These are phyloP conservation scores for Babylonia areolata DNA, from an alignment of 1,140 invertebrate genomes.

Conservation along the genomic window DNA sequence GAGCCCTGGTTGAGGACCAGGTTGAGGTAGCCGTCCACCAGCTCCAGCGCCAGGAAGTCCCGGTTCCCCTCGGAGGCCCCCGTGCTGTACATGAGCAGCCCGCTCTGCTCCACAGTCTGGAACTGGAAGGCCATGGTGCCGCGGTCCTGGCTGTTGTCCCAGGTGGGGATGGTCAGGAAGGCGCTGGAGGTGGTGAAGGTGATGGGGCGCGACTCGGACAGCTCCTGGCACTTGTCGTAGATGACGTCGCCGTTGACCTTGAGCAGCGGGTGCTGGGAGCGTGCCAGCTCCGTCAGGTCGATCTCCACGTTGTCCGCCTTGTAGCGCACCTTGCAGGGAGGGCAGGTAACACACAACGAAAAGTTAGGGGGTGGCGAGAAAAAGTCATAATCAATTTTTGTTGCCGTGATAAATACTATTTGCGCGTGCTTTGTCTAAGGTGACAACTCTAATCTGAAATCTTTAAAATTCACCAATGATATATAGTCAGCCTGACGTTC, in stretches of 20 bases:
- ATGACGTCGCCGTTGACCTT: slow-evolving; percentile 91
- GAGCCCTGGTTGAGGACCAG: slow-evolving; percentile 94
- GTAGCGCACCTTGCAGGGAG: slow-evolving; percentile 96
- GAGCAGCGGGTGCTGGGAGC: slow-evolving; percentile 89
- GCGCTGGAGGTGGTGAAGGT: slow-evolving; percentile 94
- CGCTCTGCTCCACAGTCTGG: slow-evolving; percentile 95
- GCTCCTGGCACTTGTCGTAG: slow-evolving; percentile 89
- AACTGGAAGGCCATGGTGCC: slow-evolving; percentile 84
- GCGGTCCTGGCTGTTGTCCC: slow-evolving; percentile 87
- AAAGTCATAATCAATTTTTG: too few relatives aligned
- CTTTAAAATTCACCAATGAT: too few relatives aligned
- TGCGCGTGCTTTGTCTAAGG: too few relatives aligned
- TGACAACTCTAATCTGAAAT: too few relatives aligned
- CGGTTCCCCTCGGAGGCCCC: slow-evolving; percentile 78
- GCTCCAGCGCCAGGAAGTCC: slow-evolving; percentile 95
- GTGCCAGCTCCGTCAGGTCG: slow-evolving; percentile 92
- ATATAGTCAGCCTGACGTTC: too few relatives aligned
- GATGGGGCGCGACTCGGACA: slow-evolving; percentile 89
- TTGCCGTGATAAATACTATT: too few relatives aligned
- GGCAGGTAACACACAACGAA: too few relatives aligned
- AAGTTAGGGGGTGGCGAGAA: too few relatives aligned
- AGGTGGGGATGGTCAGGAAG: slow-evolving; percentile 86
- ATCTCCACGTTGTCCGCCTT: slow-evolving; percentile 90
- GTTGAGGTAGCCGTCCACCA: slow-evolving; percentile 94
- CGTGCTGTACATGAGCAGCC: slow-evolving; percentile 92